Evolutionary conservation across 1,140 invertebrate species (phyloP).

Genomic region (Conus ventricosus): DNA sequence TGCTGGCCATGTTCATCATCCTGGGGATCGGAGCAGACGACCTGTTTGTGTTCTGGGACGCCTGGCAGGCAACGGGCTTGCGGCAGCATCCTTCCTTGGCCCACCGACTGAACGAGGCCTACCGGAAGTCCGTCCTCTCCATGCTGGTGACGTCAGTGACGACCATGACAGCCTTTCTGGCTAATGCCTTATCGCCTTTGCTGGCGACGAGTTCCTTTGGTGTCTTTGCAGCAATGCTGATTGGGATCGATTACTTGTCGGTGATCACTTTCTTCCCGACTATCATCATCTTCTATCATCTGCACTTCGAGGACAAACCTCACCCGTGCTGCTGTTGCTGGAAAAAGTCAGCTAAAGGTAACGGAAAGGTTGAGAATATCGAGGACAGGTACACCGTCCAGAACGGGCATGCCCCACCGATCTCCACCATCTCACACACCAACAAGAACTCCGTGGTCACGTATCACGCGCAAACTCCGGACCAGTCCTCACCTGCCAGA

Average conservation of each 20-base stretch:
- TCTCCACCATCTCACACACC: not conserved
- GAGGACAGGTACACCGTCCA: not conserved
- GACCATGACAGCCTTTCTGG: conserved; percentile 65
- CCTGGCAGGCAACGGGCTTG: conserved; percentile 55
- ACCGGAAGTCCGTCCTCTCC: conserved; percentile 60
- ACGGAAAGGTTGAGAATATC: not conserved
- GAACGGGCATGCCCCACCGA: not conserved
- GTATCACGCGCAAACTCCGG: not conserved
- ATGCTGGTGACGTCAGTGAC: conserved; percentile 69
- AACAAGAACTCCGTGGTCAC: not conserved
- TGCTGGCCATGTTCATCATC: conserved; percentile 66
- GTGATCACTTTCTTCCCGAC: conserved; percentile 67
- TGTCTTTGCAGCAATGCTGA: conserved; percentile 65
- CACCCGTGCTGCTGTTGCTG: conserved; percentile 31
- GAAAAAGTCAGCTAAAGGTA: not conserved
- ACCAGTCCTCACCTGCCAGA: not conserved
- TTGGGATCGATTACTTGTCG: conserved; percentile 66
- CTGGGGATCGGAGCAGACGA: conserved; percentile 69
- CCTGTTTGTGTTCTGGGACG: conserved; percentile 68
- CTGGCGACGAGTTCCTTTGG: conserved; percentile 65
- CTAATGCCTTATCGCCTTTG: conserved; percentile 60
- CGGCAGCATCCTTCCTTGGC: conserved; percentile 51
- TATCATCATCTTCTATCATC: conserved; percentile 63
- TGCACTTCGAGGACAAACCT: conserved; percentile 46
- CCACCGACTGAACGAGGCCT: conserved; percentile 64